Evolutionary conservation across 1,140 invertebrate species (phyloP).

Genomic region (Augochlora pura): DNA sequence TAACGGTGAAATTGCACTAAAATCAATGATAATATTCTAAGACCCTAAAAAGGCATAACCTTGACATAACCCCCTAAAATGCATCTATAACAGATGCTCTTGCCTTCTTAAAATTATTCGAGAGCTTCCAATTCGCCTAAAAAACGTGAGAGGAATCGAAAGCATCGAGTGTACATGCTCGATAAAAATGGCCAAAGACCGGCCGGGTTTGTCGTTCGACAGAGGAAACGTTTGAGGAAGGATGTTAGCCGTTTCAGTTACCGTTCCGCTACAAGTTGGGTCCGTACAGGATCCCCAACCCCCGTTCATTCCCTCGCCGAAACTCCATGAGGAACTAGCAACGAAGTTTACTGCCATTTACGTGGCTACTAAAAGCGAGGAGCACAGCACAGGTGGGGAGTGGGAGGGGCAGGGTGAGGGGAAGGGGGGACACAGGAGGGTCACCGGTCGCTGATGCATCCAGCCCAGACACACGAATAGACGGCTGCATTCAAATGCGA

Average conservation of each 20-base stretch:
- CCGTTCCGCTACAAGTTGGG: background rate
- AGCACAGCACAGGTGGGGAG: too few relatives aligned
- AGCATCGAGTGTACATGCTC: background rate
- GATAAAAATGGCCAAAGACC: conserved; percentile 1
- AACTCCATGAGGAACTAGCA: conserved; percentile 10
- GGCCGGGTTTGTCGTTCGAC: background rate
- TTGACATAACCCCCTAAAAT: too few relatives aligned
- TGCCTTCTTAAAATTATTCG: too few relatives aligned
- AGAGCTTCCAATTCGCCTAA: too few relatives aligned
- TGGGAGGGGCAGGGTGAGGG: too few relatives aligned
- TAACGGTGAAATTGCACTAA: too few relatives aligned
- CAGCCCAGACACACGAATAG: background rate
- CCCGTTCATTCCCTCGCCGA: background rate
- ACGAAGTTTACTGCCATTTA: conserved; percentile 43
- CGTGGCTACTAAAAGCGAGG: conserved; percentile 19
- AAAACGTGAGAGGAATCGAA: too few relatives aligned
- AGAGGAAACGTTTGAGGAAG: conserved; percentile 15
- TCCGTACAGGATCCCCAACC: background rate
- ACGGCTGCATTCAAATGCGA: conserved; percentile 10
- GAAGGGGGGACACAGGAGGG: background rate
- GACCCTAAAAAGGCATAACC: too few relatives aligned
- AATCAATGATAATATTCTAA: too few relatives aligned
- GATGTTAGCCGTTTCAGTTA: conserved; percentile 29
- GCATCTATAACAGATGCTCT: too few relatives aligned
- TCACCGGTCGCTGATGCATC: conserved; percentile 1